These are phyloP conservation scores for Eublepharis macularius DNA, from an alignment of 2,113 vertebrate genomes.

Conservation along the genomic window DNA sequence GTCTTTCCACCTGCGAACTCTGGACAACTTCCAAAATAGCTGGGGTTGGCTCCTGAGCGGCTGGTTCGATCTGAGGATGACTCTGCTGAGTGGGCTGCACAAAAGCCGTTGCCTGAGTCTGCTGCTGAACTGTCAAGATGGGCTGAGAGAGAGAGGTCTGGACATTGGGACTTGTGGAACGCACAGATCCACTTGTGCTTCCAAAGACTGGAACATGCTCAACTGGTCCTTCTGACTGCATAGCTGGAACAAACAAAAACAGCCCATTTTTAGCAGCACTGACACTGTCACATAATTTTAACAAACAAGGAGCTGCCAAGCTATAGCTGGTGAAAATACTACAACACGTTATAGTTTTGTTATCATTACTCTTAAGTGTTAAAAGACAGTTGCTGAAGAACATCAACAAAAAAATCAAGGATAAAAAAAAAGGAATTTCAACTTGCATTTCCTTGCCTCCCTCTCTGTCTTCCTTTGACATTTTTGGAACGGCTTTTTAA, in stretches of 20 bases:
- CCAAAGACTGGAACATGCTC: conserved; percentile 95
- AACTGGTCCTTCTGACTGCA: conserved; percentile 91
- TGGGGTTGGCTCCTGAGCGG: conserved; percentile 84
- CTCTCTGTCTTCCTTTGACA: background rate
- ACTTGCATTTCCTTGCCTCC: background rate
- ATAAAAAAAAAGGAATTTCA: background rate
- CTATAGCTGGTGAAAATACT: background rate
- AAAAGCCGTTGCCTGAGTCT: conserved; percentile 93
- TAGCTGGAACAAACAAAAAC: conserved; percentile 71
- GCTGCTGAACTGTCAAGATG: conserved; percentile 89
- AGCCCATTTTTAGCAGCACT: background rate
- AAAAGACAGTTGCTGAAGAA: background rate
- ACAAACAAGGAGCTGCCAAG: background rate
- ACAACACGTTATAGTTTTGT: background rate
- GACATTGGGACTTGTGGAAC: conserved; percentile 95
- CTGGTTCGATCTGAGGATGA: conserved; percentile 83
- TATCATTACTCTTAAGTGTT: background rate
- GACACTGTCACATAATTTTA: background rate
- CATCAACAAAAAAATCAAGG: background rate
- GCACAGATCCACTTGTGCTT: conserved; percentile 93
- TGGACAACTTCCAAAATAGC: conserved; percentile 86
- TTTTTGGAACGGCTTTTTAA: background rate
- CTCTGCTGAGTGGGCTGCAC: conserved; percentile 97
- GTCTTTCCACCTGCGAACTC: conserved; percentile 89
- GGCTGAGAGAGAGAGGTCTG: conserved; percentile 87